Base-by-base conservation (phyloP, 37 sponge, comb jelly and placozoan species). In the Mnemiopsis leidyi region DNA sequence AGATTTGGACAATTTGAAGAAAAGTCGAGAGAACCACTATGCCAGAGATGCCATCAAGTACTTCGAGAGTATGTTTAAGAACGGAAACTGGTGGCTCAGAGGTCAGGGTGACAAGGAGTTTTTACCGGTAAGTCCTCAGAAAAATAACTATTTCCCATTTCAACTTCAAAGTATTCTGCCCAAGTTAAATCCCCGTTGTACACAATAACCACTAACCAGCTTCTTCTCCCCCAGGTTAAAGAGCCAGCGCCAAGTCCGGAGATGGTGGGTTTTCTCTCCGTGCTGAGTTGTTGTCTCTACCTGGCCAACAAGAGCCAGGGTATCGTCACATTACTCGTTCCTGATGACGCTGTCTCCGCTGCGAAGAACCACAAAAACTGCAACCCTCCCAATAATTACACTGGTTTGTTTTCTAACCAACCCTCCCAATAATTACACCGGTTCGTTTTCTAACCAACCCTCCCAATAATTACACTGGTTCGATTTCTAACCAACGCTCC, bases 271-370 rank as follows among this genome's bases (percentile, higher is more conserved):
- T 85, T 85, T 28, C 90, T 85, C 3, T 40, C 40, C 18, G 90
- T 85, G 48, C 48, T 85, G 61, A 38, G 48, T 21, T 85, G 90
- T 40, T 85, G 90, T 39, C 90, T 85, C n/a, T 85, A 85, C 61
- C 90, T 85, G 61, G 90, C 36, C n/a, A 85, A 85, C 61, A 85
- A 85, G 90, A 85, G 90, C 39, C 90, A 85, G 90, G 90, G 90
- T 21, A 85, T 85, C 2, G 90, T 85, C 7, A 85, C 90, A 0
- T 61, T 85, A 1, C 90, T 85, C 61, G 90, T 85, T 26, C 90
- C 90, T 9, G 90, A 85, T 85, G 90, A 85, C 36, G 90, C 90
- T 39, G 90, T 85, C 9, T 85, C 90, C 29, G 90, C 90, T 85
- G 90, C 90, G 29, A 85, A 85, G 48, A 23, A 35, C 61, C 90